Conservation (phyloP, 2,113 vertebrate species). For the Pseudonaja textilis region DNA sequence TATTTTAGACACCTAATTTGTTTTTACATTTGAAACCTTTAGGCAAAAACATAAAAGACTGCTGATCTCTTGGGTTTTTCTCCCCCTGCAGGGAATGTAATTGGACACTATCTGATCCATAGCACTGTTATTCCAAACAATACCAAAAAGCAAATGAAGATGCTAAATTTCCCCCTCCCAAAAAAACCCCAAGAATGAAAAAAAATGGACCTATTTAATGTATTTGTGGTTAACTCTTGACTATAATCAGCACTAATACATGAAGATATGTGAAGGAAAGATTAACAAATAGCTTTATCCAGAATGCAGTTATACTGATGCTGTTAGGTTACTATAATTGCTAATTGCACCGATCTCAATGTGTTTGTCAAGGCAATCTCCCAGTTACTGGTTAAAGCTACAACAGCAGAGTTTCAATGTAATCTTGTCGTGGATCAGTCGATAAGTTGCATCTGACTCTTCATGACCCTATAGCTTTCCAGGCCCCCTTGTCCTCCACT, state of each 20-base stretch:
- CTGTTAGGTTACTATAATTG: constrained; percentile 1
- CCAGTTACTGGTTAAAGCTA: background rate
- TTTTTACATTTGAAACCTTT: constrained; percentile 66
- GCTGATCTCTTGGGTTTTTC: constrained; percentile 65
- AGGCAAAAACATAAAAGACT: constrained; percentile 58
- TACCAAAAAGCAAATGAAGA: constrained; percentile 57
- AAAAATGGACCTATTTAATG: constrained; percentile 60
- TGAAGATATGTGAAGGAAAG: constrained; percentile 66
- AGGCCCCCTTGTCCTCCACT: background rate
- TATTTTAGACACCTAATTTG: constrained; percentile 74
- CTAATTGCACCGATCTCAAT: constrained; percentile 5
- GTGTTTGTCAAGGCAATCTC: background rate
- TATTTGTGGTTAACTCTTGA: constrained; percentile 71
- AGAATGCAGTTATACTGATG: background rate
- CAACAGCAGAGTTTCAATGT: background rate
- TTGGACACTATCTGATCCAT: constrained; percentile 60
- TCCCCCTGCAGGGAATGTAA: constrained; percentile 68
- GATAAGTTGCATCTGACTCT: background rate
- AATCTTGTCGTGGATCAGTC: background rate
- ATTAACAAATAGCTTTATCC: constrained; percentile 65
- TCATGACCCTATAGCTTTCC: background rate
- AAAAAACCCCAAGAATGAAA: background rate
- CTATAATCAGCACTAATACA: constrained; percentile 67
- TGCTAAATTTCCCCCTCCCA: constrained; percentile 42
- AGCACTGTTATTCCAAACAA: constrained; percentile 49